These are phyloP conservation scores for Cinara cedri DNA, from an alignment of 2,888 invertebrate species.

Conservation along the genomic window DNA sequence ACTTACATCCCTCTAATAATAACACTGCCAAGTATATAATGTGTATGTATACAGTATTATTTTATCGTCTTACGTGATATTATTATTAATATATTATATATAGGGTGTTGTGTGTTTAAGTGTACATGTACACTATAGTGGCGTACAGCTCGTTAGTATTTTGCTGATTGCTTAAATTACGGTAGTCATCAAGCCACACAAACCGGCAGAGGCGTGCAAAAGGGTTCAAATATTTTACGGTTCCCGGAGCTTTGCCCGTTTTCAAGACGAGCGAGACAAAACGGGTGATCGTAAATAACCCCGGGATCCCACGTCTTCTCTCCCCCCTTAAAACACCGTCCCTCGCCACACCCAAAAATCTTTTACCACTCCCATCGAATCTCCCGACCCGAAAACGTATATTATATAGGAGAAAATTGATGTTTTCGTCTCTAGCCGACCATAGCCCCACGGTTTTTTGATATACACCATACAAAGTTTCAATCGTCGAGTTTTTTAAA, in stretches of 20 bases:
- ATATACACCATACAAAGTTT: too few relatives aligned
- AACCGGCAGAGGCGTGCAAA: background rate
- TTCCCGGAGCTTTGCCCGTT: constrained; percentile 5
- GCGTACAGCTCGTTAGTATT: background rate
- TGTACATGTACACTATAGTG: too few relatives aligned
- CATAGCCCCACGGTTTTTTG: too few relatives aligned
- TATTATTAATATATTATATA: too few relatives aligned
- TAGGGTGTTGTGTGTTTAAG: too few relatives aligned
- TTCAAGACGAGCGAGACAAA: constrained; percentile 22
- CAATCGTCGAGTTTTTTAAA: too few relatives aligned
- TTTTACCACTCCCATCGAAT: background rate
- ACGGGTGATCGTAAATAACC: constrained; percentile 13
- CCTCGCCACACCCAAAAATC: background rate
- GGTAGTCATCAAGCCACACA: background rate
- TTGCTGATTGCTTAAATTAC: constrained; percentile 10
- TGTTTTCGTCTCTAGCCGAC: too few relatives aligned
- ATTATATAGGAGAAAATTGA: too few relatives aligned
- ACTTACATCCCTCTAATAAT: too few relatives aligned
- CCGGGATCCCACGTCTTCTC: background rate
- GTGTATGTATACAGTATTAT: too few relatives aligned
- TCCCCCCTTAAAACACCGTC: background rate
- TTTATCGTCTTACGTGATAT: too few relatives aligned
- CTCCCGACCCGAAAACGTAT: background rate
- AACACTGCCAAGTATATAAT: too few relatives aligned
- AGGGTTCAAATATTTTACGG: background rate